phyloP scores from a whole-genome alignment of 2,888 invertebrate species.

The Terebella lapidaria region DNA sequence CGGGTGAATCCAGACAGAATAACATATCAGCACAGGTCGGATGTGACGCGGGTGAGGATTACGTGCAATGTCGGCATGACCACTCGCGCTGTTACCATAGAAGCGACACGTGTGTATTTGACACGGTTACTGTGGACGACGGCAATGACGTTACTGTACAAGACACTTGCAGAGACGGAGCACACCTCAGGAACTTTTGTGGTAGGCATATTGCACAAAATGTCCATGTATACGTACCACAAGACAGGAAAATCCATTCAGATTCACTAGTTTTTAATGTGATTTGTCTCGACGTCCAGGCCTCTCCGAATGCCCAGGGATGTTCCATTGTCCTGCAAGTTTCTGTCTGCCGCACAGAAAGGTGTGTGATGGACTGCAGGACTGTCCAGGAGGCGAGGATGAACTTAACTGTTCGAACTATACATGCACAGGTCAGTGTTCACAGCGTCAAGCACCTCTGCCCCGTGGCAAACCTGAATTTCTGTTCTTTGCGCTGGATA shows the following conservation, averaged over 20 bases:
- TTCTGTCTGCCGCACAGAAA: conserved; percentile 19
- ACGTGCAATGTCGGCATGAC: background rate
- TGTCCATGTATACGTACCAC: no score
- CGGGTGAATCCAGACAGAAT: background rate
- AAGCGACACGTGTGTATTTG: background rate
- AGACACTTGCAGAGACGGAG: background rate
- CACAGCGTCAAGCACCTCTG: no score
- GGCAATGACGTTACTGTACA: background rate
- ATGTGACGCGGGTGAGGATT: background rate
- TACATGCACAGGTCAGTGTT: background rate
- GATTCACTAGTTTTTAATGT: no score
- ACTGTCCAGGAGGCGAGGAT: conserved; percentile 17
- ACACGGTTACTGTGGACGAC: background rate
- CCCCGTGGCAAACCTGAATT: no score
- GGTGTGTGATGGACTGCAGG: conserved; percentile 22
- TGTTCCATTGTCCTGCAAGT: conserved; percentile 24
- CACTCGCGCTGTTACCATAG: background rate
- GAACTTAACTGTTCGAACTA: background rate
- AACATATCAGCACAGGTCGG: background rate
- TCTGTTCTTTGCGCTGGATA: no score
- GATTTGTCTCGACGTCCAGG: no score
- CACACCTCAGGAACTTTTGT: background rate
- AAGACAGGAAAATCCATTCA: no score
- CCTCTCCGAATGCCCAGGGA: conserved; percentile 19
- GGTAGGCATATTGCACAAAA: background rate